A percentile compares a stretch with the other conserved stretches of the same genome.
Conservation (phyloP, 2,888 invertebrate species). For the Electrophaes corylata region DNA sequence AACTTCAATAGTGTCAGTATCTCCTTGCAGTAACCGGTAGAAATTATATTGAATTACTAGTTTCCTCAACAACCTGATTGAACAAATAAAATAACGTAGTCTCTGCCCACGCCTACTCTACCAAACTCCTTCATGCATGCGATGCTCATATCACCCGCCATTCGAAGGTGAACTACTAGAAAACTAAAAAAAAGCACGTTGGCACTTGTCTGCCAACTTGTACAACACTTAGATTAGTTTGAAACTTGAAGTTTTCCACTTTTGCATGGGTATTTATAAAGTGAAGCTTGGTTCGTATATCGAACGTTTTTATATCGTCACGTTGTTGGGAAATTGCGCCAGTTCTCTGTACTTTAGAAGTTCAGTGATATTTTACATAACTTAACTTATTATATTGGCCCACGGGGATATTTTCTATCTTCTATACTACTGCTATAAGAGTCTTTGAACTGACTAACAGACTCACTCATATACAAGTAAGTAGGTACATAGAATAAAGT, state of each 20-base stretch:
- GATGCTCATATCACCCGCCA: slow-evolving; percentile 77
- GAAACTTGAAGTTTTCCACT: slow-evolving; percentile 51
- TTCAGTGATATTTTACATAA: not conserved
- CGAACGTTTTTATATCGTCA: slow-evolving; percentile 34
- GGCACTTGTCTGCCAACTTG: slow-evolving; percentile 79
- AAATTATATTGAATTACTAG: too few species aligned
- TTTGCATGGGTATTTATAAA: slow-evolving; percentile 28
- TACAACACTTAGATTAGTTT: slow-evolving; percentile 81
- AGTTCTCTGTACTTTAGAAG: not conserved
- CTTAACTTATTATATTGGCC: not conserved
- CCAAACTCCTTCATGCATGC: slow-evolving; percentile 68
- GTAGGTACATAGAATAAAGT: too few species aligned
- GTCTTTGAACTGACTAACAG: too few species aligned
- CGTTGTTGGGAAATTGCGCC: not conserved
- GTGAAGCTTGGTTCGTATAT: slow-evolving; percentile 15
- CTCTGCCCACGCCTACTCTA: slow-evolving; percentile 49
- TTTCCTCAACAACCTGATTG: too few species aligned
- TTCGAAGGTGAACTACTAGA: slow-evolving; percentile 58
- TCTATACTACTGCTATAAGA: too few species aligned
- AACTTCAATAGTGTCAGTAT: too few species aligned
- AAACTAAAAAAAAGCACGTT: slow-evolving; percentile 68
- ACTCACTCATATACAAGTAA: too few species aligned
- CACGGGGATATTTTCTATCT: not conserved
- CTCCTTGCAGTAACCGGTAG: too few species aligned
- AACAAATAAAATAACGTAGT: not conserved